Percentiles rank a stretch among this genome's conserved stretches.
These are phyloP conservation scores for Apamea monoglypha DNA, from an alignment of 2,888 invertebrate genomes.

Conservation along the genomic window DNA sequence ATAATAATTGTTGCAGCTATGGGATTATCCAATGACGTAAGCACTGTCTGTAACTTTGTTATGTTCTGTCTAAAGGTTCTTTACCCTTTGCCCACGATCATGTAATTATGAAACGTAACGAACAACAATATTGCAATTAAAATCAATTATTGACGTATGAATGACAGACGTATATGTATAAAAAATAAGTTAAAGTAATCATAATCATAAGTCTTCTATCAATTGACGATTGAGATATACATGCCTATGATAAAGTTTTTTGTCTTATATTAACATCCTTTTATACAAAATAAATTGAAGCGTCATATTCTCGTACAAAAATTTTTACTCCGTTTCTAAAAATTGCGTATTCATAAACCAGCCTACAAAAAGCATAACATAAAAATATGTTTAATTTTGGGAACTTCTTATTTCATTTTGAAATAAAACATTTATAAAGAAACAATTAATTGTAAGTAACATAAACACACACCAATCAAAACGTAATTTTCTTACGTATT, in stretches of 20 bases:
- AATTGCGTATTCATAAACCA: background rate
- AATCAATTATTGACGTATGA: slow-evolving; percentile 33
- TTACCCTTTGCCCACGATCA: slow-evolving; percentile 35
- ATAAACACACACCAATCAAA: background rate
- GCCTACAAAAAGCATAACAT: background rate
- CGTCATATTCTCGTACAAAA: background rate
- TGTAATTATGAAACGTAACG: slow-evolving; percentile 32
- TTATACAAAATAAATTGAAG: too few relatives aligned
- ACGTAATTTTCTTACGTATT: background rate
- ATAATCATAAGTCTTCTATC: background rate
- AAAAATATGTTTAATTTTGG: background rate
- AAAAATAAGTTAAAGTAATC: background rate
- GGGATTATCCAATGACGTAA: slow-evolving; percentile 34
- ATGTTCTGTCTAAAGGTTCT: slow-evolving; percentile 10
- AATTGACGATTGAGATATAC: background rate
- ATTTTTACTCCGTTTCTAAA: background rate
- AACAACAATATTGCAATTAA: slow-evolving; percentile 40
- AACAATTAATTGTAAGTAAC: background rate
- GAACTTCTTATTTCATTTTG: background rate
- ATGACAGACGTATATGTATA: background rate
- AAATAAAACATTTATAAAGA: background rate
- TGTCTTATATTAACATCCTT: background rate
- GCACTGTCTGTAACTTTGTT: slow-evolving; percentile 3
- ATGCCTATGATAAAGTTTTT: background rate
- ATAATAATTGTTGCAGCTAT: slow-evolving; percentile 12